These are phyloP conservation scores for Melanerpes aurifrons DNA, from an alignment of 2,113 vertebrate species.

Conservation along the genomic window DNA sequence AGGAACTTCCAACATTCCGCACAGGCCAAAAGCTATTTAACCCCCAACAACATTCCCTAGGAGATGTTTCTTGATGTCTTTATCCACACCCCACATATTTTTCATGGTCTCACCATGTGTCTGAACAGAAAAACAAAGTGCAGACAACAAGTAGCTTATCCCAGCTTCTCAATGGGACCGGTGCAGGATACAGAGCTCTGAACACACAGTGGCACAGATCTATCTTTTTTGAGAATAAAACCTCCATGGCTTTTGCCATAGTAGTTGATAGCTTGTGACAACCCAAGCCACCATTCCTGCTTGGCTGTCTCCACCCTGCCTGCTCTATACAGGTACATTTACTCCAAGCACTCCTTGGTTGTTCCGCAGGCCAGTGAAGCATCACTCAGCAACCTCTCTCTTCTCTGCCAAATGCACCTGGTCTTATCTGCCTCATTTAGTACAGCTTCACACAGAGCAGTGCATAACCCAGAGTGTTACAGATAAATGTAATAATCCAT, in stretches of 20 bases:
- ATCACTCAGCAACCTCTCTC: rapidly evolving
- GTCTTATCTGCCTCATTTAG: background rate
- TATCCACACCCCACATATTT: background rate
- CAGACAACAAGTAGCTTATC: background rate
- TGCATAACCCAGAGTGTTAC: background rate
- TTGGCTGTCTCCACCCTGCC: background rate
- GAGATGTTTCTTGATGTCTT: background rate
- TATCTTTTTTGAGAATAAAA: background rate
- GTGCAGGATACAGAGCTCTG: background rate
- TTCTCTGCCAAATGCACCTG: rapidly evolving
- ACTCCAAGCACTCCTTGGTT: background rate
- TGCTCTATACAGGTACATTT: background rate
- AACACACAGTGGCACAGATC: background rate
- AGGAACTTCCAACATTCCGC: background rate
- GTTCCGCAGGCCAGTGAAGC: background rate
- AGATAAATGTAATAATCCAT: background rate
- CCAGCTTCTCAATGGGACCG: background rate
- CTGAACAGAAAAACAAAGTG: background rate
- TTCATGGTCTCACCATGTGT: background rate
- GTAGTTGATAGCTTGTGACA: background rate
- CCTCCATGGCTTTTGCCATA: background rate
- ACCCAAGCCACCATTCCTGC: background rate
- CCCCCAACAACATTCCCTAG: background rate
- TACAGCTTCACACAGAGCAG: background rate
- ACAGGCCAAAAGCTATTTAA: background rate